Evolutionary conservation across 2,113 vertebrate genomes (phyloP), one percentile per base, ranked within the genome.

Genomic region (Cervus canadensis): DNA sequence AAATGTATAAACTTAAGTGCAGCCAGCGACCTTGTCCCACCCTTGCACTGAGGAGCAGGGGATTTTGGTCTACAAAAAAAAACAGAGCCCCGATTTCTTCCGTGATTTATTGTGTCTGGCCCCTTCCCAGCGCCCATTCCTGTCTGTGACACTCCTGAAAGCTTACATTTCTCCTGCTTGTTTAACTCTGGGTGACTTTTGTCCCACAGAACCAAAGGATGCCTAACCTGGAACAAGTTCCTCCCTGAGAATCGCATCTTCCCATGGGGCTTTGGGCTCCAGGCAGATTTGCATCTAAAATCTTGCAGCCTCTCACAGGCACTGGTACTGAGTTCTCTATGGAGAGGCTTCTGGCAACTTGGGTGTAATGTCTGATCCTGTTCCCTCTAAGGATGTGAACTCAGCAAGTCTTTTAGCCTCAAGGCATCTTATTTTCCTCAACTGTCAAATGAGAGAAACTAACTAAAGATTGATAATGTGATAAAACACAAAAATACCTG

Each of bases 11-110:
- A 12, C 6, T 0, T 10, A 10, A 3, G 30, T 36, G 13, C 40
- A 36, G n/a, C 67, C 43, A 9, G 43, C 9, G 25, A 28, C 43
- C 14, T 1, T 0, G 40, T 10, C 26, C 71, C 6, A 17, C 13
- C 17, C 12, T 19, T 16, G 15, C 23, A 6, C n/a, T 3, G 3
- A 33, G 6, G 16, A 9, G 17, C 83, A 2, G 2, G 13, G 28
- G 36, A 82, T 83, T 16, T 14, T 14, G 19, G 3, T 67, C 33
- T 64, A 0, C 43, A 54, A 67, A 59, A 54, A 57, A 33, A n/a
- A 5, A 57, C 19, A 76, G 36, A 74, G 87, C 21, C 21, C 86
- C 3, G 14, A 33, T 59, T 2, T 3, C 43, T 43, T 30, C 33
- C 16, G 17, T 30, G n/a, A 36, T 21, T 56, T 21, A 36, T 17